Percentiles rank a stretch among this genome's conserved stretches.
phyloP scores from a whole-genome alignment of 2,888 invertebrate genomes.

The Pyrrhosoma nymphula region DNA sequence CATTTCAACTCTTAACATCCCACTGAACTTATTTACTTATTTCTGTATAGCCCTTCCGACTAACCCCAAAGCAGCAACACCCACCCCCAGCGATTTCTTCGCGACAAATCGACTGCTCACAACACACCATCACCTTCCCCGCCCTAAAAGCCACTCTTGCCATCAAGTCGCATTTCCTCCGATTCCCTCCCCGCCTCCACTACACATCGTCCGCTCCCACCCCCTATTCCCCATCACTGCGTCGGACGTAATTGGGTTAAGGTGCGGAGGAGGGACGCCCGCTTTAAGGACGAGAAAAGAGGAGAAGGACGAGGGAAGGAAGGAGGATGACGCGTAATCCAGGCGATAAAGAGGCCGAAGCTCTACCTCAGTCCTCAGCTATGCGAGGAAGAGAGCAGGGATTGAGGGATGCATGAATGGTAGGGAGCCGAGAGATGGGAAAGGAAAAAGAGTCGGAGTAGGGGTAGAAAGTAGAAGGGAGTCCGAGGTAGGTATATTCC shows the following conservation, averaged over 20 bases:
- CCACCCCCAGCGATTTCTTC: not conserved
- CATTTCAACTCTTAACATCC: too few relatives aligned
- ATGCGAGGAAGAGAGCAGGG: not conserved
- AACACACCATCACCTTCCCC: not conserved
- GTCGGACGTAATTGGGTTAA: slow-evolving; percentile 44
- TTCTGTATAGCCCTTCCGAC: too few relatives aligned
- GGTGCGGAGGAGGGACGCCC: slow-evolving; percentile 1
- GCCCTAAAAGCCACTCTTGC: too few relatives aligned
- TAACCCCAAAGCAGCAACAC: not conserved
- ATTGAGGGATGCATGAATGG: too few relatives aligned
- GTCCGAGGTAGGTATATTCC: too few relatives aligned
- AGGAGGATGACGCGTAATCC: not conserved
- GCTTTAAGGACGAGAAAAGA: slow-evolving; percentile 7
- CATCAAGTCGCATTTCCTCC: not conserved
- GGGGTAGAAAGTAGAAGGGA: not conserved
- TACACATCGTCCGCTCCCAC: not conserved
- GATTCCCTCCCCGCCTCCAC: too few relatives aligned
- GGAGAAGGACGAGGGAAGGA: not conserved
- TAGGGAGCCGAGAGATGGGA: not conserved
- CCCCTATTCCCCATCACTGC: not conserved
- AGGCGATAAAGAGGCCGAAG: slow-evolving; percentile 48
- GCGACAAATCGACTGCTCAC: not conserved
- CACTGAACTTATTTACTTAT: too few relatives aligned
- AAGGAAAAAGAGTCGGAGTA: not conserved
- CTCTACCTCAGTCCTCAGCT: not conserved